phyloP scores from a whole-genome alignment of 2,113 vertebrate genomes.

The Lasiurus cinereus region DNA sequence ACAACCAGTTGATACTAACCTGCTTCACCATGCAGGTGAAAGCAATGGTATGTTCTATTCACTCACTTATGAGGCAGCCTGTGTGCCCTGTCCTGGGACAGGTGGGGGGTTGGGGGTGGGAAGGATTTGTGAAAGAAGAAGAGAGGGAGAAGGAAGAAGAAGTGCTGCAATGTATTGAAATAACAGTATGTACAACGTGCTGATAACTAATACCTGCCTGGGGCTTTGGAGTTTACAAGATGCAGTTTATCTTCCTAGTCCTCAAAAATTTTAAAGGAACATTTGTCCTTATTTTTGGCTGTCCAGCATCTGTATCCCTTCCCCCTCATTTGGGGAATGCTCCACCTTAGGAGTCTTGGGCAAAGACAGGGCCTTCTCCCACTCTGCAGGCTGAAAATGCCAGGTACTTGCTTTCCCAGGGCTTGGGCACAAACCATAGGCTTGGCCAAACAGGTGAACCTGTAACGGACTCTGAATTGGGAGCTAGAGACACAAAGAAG shows the following conservation, averaged over 20 bases:
- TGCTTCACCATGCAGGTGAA: neutral
- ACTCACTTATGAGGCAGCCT: neutral
- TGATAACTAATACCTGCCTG: neutral
- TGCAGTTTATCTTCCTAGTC: neutral
- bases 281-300: neutral
- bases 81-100: neutral
- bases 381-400: neutral
- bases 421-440: no score
- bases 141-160: neutral
- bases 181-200: neutral
- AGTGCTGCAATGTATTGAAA: neutral
- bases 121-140: neutral
- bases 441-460: neutral
- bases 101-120: no score
- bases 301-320: neutral
- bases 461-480: neutral
- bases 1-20: neutral
- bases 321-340: neutral
- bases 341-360: neutral
- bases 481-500: neutral
- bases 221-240: neutral
- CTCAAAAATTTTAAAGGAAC: slow-evolving; percentile 14
- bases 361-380: neutral
- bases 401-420: neutral
- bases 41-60: neutral